These are phyloP conservation scores for Leptarthrus brevirostris DNA, from an alignment of 2,888 invertebrate species.

Conservation along the genomic window DNA sequence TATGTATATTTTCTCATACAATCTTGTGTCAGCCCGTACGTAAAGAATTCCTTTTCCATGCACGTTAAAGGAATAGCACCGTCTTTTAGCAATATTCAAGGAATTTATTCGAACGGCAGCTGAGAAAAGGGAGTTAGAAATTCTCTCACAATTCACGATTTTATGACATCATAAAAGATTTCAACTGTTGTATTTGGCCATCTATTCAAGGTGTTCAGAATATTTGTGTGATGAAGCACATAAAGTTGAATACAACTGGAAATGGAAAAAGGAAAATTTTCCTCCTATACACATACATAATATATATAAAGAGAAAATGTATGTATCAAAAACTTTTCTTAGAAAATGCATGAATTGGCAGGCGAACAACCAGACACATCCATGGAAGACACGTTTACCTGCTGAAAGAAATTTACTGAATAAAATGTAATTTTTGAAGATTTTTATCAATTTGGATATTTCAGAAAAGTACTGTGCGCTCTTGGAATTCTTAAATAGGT, in stretches of 20 bases:
- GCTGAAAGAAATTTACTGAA: conserved; percentile 41
- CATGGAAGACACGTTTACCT: conserved; percentile 28
- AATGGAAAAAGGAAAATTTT: conserved; percentile 16
- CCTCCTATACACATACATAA: background rate
- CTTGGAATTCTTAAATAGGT: conserved; percentile 36
- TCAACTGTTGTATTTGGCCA: conserved; percentile 40
- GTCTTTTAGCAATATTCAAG: conserved; percentile 38
- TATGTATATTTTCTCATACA: background rate
- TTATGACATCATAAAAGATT: conserved; percentile 45
- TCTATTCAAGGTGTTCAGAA: conserved; percentile 42
- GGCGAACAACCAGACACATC: background rate
- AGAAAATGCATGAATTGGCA: conserved; percentile 23
- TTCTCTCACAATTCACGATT: conserved; percentile 41
- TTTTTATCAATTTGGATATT: conserved; percentile 45
- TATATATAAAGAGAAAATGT: background rate
- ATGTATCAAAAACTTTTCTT: conserved; percentile 7
- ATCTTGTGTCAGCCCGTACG: conserved; percentile 1
- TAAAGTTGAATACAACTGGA: conserved; percentile 15
- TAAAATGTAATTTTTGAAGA: conserved; percentile 46
- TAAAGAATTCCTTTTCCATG: conserved; percentile 13
- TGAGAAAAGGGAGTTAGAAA: conserved; percentile 5
- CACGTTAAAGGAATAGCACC: background rate
- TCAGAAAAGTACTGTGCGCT: conserved; percentile 33
- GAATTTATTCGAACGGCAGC: conserved; percentile 33
- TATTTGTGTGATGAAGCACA: conserved; percentile 38